Evolutionary conservation across 2,888 invertebrate genomes (phyloP).

Genomic region (Exephanes ischioxanthus): DNA sequence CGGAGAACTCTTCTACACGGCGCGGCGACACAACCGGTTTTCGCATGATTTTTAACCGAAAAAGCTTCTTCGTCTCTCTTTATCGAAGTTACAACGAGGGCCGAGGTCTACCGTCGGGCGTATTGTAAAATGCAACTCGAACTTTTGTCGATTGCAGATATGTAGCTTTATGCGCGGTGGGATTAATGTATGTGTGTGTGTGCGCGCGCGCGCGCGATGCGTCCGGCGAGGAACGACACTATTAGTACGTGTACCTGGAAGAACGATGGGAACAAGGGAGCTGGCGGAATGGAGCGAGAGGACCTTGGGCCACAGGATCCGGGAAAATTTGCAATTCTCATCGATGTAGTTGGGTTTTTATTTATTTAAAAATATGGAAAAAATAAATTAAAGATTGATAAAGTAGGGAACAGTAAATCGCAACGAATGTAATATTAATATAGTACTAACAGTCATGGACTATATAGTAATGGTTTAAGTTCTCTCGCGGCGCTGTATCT

Average conservation of each 20-base stretch:
- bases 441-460: no score
- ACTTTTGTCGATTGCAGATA: conserved; percentile 62
- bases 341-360: conserved; percentile 17
- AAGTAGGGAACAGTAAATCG: no score
- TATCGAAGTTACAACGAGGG: conserved; percentile 35
- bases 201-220: conserved; percentile 6
- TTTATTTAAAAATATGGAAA: no score
- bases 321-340: conserved; percentile 56
- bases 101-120: conserved; percentile 31
- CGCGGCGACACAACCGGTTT: conserved; percentile 63
- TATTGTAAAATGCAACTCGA: conserved; percentile 57
- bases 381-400: no score
- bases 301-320: conserved; percentile 49
- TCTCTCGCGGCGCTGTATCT: no score
- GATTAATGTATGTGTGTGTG: not conserved
- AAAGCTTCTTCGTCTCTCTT: conserved; percentile 43
- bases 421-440: no score
- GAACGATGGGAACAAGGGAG: conserved; percentile 15
- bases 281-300: conserved; percentile 30
- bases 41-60: conserved; percentile 61
- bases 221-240: conserved; percentile 52
- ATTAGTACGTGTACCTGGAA: conserved; percentile 54
- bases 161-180: conserved; percentile 2
- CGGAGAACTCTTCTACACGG: conserved; percentile 35
- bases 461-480: no score